Percentiles rank a stretch among this genome's conserved stretches.
Conservation (phyloP, 2,888 invertebrate species). For the Allophyes oxyacanthae region DNA sequence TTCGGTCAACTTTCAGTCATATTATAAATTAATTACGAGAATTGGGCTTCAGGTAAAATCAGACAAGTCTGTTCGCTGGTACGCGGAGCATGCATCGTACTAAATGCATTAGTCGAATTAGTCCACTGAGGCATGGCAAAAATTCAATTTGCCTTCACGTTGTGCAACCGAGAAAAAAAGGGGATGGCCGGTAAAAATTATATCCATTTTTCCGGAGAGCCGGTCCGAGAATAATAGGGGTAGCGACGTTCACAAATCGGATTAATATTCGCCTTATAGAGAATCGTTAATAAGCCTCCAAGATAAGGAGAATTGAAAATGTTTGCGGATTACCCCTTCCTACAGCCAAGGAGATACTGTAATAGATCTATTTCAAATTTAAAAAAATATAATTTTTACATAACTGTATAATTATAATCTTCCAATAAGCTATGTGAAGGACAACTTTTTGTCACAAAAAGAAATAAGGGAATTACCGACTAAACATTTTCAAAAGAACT, state of each 20-base stretch:
- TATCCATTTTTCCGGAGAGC: conserved; percentile 80
- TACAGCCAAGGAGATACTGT: background rate
- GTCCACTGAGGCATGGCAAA: conserved; percentile 83
- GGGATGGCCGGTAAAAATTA: conserved; percentile 80
- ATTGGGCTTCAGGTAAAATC: conserved; percentile 39
- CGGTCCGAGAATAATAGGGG: conserved; percentile 73
- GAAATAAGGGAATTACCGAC: no score
- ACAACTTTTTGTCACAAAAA: no score
- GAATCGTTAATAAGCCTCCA: conserved; percentile 70
- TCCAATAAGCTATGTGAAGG: no score
- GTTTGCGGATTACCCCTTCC: conserved; percentile 27
- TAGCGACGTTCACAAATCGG: conserved; percentile 77
- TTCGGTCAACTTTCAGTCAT: no score
- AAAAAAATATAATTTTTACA: background rate
- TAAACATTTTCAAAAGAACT: no score
- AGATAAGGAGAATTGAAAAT: conserved; percentile 37
- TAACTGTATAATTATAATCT: no score
- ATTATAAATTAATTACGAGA: no score
- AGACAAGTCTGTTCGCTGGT: conserved; percentile 30
- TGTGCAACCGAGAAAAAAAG: conserved; percentile 74
- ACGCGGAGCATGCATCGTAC: conserved; percentile 75
- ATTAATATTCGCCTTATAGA: conserved; percentile 78
- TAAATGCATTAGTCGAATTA: conserved; percentile 87
- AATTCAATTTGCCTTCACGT: conserved; percentile 86
- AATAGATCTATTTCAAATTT: background rate